Percentiles rank a stretch among this genome's conserved stretches.
Evolutionary conservation across 2,797 vertebrate genomes (phyloP).

Genomic region (Cyclopterus lumpus): DNA sequence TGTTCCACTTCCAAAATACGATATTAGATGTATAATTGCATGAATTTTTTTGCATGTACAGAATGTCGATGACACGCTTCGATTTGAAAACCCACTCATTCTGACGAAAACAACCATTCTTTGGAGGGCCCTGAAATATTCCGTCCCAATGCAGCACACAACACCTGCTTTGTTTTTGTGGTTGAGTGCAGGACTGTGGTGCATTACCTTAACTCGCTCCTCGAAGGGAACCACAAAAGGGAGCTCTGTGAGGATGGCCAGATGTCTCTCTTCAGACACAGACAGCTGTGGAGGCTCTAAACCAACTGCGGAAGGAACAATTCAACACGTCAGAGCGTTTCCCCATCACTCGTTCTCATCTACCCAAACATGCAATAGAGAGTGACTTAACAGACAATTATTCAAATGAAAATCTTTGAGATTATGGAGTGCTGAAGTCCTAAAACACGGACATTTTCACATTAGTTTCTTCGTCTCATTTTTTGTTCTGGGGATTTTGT

Average conservation of each 20-base stretch:
- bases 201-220: slow-evolving; percentile 96
- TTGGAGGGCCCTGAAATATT: background rate
- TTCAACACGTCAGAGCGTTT: background rate
- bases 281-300: slow-evolving; percentile 94
- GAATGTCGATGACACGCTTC: background rate
- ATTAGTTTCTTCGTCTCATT: background rate
- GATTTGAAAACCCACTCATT: background rate
- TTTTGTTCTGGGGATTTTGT: background rate
- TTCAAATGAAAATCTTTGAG: fast-evolving
- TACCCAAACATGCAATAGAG: background rate
- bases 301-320: slow-evolving; percentile 85
- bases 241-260: slow-evolving; percentile 97
- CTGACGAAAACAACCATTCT: background rate
- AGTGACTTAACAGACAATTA: background rate
- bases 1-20: background rate
- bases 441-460: background rate
- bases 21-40: background rate
- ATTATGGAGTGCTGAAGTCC: background rate
- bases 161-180: too few relatives aligned
- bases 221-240: slow-evolving; percentile 99
- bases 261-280: slow-evolving; percentile 95
- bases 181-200: background rate
- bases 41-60: background rate
- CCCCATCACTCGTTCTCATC: background rate
- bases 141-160: background rate